Evolutionary conservation across 2,797 vertebrate species (phyloP).

Genomic region (Glossophaga mutica): DNA sequence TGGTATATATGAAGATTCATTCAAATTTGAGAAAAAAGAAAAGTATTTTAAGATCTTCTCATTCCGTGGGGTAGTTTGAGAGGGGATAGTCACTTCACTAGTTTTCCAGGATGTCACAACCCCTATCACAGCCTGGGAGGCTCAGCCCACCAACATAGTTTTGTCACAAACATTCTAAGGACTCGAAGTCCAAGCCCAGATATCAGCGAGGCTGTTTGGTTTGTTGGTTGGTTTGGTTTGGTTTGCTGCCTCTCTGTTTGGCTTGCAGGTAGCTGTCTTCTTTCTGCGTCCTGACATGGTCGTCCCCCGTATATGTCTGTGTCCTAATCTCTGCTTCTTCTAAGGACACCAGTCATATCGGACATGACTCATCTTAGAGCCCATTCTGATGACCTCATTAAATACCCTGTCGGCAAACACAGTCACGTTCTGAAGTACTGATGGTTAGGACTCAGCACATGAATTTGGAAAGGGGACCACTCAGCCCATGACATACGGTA

Average conservation of each 20-base stretch:
- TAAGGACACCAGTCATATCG: not conserved
- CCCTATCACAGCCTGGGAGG: fast-evolving
- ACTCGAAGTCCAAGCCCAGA: too few relatives aligned
- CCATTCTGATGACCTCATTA: fast-evolving
- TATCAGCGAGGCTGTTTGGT: fast-evolving
- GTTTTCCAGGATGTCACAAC: not conserved
- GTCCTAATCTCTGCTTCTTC: not conserved
- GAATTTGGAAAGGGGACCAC: not conserved
- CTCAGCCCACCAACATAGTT: not conserved
- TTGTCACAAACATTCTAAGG: fast-evolving
- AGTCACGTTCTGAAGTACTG: not conserved
- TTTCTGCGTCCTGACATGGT: not conserved
- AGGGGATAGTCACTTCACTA: not conserved
- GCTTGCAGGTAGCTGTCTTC: fast-evolving
- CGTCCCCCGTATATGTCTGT: not conserved
- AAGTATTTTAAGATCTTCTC: not conserved
- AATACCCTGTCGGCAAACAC: not conserved
- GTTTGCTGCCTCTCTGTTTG: not conserved
- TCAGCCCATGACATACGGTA: too few relatives aligned
- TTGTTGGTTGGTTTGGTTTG: not conserved
- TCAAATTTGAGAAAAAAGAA: not conserved
- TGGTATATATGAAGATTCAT: not conserved
- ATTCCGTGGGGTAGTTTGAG: not conserved
- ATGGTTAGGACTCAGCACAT: not conserved
- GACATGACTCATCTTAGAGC: not conserved